These are phyloP conservation scores for Ceratitis capitata DNA, from an alignment of 1,140 invertebrate genomes.

Conservation along the genomic window DNA sequence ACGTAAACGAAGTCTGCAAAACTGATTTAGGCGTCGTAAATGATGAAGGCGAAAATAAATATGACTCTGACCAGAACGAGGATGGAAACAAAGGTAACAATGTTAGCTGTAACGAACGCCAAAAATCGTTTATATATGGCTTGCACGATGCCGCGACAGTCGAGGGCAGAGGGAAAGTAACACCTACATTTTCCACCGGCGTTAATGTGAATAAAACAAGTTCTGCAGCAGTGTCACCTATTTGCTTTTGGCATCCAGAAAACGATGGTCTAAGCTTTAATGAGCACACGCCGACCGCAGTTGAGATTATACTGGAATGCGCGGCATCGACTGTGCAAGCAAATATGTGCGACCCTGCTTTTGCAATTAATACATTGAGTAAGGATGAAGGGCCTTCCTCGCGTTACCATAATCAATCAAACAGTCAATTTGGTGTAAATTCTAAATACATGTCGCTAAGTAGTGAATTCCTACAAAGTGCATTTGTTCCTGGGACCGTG, in stretches of 20 bases:
- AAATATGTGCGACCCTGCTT: background rate
- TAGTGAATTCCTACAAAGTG: background rate
- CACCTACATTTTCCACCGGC: background rate
- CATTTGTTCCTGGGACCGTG: background rate
- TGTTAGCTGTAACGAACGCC: too few species aligned
- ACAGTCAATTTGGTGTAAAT: too few species aligned
- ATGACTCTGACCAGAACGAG: too few species aligned
- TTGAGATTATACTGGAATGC: constrained; percentile 59
- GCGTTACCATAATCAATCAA: too few species aligned
- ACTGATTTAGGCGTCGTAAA: background rate
- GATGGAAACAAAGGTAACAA: too few species aligned
- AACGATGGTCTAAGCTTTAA: constrained; percentile 34
- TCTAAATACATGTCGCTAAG: background rate
- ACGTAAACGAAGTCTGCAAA: background rate
- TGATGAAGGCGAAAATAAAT: too few species aligned
- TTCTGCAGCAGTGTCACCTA: constrained; percentile 38
- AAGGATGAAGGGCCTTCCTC: background rate
- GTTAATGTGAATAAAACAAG: background rate
- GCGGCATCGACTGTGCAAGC: constrained; percentile 47
- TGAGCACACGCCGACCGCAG: constrained; percentile 47
- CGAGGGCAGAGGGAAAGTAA: background rate
- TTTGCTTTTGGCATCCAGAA: constrained; percentile 56
- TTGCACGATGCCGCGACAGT: too few species aligned
- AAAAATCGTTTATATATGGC: too few species aligned
- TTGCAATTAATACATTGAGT: background rate